Percentiles rank a stretch among this genome's conserved stretches.
Evolutionary conservation across 2,888 invertebrate genomes (phyloP).

Genomic region (Elegia similella): DNA sequence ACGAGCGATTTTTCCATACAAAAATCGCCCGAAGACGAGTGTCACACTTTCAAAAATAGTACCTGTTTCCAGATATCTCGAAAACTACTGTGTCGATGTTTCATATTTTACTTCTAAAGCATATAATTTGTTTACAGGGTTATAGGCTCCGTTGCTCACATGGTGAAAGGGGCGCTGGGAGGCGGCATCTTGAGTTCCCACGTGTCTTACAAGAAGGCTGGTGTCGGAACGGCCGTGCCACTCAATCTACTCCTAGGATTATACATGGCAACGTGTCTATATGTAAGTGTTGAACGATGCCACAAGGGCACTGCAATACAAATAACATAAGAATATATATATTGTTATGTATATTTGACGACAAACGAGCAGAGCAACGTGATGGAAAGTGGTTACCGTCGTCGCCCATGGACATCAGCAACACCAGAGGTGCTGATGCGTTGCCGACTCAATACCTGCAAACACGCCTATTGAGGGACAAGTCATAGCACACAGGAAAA

Average conservation of each 20-base stretch:
- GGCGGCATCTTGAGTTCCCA: slow-evolving; percentile 60
- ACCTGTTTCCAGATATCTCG: too few relatives aligned
- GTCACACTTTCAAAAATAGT: too few relatives aligned
- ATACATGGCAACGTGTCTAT: slow-evolving; percentile 53
- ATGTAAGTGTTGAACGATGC: slow-evolving; percentile 40
- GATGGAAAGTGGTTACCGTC: too few relatives aligned
- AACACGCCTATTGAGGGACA: too few relatives aligned
- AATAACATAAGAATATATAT: not conserved
- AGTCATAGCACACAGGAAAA: too few relatives aligned
- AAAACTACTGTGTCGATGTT: too few relatives aligned
- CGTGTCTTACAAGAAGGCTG: slow-evolving; percentile 54
- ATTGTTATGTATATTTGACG: too few relatives aligned
- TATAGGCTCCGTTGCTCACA: slow-evolving; percentile 50
- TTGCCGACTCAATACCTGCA: too few relatives aligned
- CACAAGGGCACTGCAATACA: not conserved
- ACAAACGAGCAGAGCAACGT: too few relatives aligned
- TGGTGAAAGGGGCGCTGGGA: slow-evolving; percentile 63
- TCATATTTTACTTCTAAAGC: not conserved
- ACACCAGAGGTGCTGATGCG: too few relatives aligned
- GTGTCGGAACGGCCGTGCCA: slow-evolving; percentile 33
- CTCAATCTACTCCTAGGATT: slow-evolving; percentile 44
- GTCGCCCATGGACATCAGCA: too few relatives aligned
- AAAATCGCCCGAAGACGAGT: not conserved
- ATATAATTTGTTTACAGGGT: slow-evolving; percentile 33
- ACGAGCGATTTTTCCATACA: too few relatives aligned